Percentiles rank a stretch among this genome's conserved stretches.
Evolutionary conservation across 2,888 invertebrate genomes (phyloP).

Genomic region (Acleris cristana): DNA sequence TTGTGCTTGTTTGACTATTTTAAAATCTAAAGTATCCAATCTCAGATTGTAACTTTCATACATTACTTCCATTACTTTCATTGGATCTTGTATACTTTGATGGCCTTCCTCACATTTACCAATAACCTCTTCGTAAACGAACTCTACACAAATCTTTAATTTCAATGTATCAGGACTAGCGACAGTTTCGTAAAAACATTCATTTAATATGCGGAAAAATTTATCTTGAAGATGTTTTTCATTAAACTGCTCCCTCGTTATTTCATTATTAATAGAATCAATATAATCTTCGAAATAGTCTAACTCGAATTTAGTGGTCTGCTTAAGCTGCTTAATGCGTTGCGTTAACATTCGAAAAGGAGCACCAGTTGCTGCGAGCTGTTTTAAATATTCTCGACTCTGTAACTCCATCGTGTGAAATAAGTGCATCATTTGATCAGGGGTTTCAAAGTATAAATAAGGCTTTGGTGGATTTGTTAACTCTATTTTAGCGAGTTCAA

Average conservation of each 20-base stretch:
- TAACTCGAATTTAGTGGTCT: constrained; percentile 63
- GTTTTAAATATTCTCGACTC: constrained; percentile 74
- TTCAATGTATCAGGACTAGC: constrained; percentile 71
- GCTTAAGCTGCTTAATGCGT: constrained; percentile 65
- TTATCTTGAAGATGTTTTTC: constrained; percentile 69
- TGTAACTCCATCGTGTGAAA: constrained; percentile 77
- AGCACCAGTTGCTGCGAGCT: constrained; percentile 68
- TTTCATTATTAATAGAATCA: constrained; percentile 64
- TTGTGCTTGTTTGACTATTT: constrained; percentile 71
- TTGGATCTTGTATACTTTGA: constrained; percentile 69
- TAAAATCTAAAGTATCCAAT: constrained; percentile 72
- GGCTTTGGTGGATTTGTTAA: constrained; percentile 61
- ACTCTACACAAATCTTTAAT: constrained; percentile 76
- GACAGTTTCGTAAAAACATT: constrained; percentile 70
- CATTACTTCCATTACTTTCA: constrained; percentile 76
- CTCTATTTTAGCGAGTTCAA: constrained; percentile 68
- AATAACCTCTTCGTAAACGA: constrained; percentile 75
- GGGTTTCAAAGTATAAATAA: constrained; percentile 62
- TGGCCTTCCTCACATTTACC: constrained; percentile 79
- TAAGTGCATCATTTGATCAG: constrained; percentile 70
- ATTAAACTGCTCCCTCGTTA: constrained; percentile 66
- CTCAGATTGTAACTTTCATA: constrained; percentile 76
- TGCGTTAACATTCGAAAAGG: constrained; percentile 64
- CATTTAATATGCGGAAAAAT: constrained; percentile 72
- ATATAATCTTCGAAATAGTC: constrained; percentile 78